Percentiles rank a stretch among this genome's conserved stretches.
phyloP scores from a whole-genome alignment of 2,113 vertebrate genomes.

The Phalacrocorax brasilianus region DNA sequence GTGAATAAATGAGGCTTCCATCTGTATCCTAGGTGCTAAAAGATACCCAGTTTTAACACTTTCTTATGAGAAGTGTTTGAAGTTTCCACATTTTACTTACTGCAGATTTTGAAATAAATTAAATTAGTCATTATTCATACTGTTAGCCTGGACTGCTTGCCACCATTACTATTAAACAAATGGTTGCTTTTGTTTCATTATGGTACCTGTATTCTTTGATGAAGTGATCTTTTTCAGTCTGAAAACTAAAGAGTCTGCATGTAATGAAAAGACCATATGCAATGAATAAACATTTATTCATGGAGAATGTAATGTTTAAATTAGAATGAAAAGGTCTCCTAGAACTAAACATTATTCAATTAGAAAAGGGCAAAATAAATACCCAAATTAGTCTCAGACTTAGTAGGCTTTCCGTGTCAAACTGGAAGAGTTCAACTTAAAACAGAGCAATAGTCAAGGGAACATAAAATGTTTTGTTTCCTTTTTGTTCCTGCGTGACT shows the following conservation, averaged over 20 bases:
- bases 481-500: not conserved
- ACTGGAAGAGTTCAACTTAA: not conserved
- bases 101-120: not conserved
- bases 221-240: not conserved
- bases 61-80: not conserved
- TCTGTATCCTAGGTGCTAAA: not conserved
- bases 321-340: constrained; percentile 11
- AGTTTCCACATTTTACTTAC: not conserved
- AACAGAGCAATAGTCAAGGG: not conserved
- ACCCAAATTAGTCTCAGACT: constrained; percentile 2
- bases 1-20: not conserved
- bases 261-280: constrained; percentile 16
- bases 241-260: constrained; percentile 12
- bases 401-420: not conserved
- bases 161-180: not conserved
- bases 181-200: not conserved
- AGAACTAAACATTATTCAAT: constrained; percentile 39
- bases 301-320: constrained; percentile 28
- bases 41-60: not conserved
- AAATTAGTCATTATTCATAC: not conserved
- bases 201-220: constrained; percentile 1
- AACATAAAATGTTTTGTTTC: not conserved
- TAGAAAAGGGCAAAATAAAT: constrained; percentile 36
- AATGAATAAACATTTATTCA: constrained; percentile 54
- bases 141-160: not conserved